These are phyloP conservation scores for Dromococcyx pavoninus DNA, from an alignment of 2,797 vertebrate species.

Conservation along the genomic window DNA sequence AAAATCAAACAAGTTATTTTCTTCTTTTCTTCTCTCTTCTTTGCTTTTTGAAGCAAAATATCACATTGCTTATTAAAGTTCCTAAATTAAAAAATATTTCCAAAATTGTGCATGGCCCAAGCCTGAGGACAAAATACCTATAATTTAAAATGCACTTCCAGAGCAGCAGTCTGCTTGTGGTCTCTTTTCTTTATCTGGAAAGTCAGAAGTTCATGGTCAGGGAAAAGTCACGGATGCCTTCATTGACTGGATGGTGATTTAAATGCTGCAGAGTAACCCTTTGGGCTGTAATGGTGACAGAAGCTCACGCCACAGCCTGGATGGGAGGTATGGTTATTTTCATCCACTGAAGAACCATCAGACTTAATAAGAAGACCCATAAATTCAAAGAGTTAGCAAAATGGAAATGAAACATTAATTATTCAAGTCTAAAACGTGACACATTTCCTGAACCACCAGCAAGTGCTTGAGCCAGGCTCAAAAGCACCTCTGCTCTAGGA, in stretches of 20 bases:
- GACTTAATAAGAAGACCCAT: accelerated
- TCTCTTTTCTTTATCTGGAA: not conserved
- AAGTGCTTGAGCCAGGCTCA: not conserved
- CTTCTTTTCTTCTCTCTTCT: not conserved
- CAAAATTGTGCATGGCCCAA: not conserved
- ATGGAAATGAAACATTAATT: not conserved
- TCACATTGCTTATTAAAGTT: not conserved
- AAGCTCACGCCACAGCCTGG: not conserved
- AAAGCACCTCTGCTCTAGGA: not conserved
- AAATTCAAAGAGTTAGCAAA: not conserved
- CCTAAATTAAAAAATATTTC: not conserved
- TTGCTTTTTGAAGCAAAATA: not conserved
- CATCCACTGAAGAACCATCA: not conserved
- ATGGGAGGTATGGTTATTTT: not conserved
- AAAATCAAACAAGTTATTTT: not conserved
- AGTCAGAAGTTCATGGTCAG: not conserved
- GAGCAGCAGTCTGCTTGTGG: not conserved
- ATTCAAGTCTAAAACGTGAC: not conserved
- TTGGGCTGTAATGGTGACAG: not conserved
- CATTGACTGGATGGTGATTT: not conserved
- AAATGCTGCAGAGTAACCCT: not conserved
- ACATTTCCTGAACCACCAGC: not conserved
- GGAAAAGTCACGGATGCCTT: not conserved
- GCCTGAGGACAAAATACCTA: not conserved
- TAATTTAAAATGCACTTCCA: not conserved